These are phyloP conservation scores for Eurois occulta DNA, from an alignment of 2,888 invertebrate genomes.

Conservation along the genomic window DNA sequence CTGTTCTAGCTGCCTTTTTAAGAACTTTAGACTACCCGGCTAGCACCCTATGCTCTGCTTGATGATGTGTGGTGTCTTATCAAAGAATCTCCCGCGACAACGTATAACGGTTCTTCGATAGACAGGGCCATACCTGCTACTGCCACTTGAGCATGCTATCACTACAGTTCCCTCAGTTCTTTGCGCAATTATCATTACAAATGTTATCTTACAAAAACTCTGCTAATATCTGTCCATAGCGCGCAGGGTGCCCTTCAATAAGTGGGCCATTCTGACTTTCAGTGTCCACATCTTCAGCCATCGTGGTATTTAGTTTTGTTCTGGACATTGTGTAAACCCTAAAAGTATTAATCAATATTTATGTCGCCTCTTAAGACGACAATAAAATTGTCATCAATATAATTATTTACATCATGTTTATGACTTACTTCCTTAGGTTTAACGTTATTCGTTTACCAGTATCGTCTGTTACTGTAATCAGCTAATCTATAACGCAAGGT, in stretches of 20 bases:
- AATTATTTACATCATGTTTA: too few species aligned
- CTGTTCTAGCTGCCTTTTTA: too few species aligned
- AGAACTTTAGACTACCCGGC: background rate
- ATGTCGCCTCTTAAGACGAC: background rate
- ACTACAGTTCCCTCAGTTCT: too few species aligned
- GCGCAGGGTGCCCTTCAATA: background rate
- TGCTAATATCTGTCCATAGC: background rate
- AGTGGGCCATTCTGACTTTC: too few species aligned
- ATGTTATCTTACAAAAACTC: background rate
- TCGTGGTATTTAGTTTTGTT: background rate
- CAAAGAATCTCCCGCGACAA: background rate
- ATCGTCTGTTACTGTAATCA: slow-evolving; percentile 6
- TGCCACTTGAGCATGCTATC: background rate
- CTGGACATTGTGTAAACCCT: background rate
- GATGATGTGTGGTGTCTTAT: background rate
- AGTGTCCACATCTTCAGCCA: background rate
- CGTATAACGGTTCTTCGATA: background rate
- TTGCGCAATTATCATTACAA: background rate
- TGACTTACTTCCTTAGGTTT: background rate
- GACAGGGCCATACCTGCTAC: background rate
- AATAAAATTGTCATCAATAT: background rate
- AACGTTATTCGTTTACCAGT: background rate
- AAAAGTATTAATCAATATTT: background rate
- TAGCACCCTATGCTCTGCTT: background rate
- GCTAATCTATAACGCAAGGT: slow-evolving; percentile 27